Evolutionary conservation across 2,797 vertebrate genomes (phyloP).

Genomic region (Prionace glauca): DNA sequence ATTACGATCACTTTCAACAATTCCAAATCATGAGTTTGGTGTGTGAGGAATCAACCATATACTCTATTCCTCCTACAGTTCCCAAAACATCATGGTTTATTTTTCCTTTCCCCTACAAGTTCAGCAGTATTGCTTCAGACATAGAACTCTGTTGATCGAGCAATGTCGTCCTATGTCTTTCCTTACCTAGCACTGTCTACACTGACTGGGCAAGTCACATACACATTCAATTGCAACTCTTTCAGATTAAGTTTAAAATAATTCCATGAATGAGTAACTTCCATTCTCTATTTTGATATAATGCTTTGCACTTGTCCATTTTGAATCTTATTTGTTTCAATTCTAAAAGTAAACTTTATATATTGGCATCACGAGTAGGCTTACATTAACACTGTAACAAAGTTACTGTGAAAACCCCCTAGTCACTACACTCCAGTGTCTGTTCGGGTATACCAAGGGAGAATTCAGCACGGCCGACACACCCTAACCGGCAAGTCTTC

Average conservation of each 20-base stretch:
- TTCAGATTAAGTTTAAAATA: background rate
- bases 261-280: background rate
- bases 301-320: background rate
- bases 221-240: background rate
- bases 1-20: background rate
- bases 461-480: no score
- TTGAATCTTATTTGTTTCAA: background rate
- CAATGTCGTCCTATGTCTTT: background rate
- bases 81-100: background rate
- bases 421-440: no score
- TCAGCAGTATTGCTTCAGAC: background rate
- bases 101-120: background rate
- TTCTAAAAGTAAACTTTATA: background rate
- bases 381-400: no score
- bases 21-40: no score
- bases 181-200: background rate
- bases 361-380: no score
- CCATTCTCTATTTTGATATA: background rate
- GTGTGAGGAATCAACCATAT: background rate
- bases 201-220: background rate
- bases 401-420: no score
- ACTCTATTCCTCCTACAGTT: background rate
- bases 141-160: background rate
- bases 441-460: no score
- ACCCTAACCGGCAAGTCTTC: no score